Base-by-base conservation (phyloP, 1,140 invertebrate species). In the Ceratosolen fusciceps region DNA sequence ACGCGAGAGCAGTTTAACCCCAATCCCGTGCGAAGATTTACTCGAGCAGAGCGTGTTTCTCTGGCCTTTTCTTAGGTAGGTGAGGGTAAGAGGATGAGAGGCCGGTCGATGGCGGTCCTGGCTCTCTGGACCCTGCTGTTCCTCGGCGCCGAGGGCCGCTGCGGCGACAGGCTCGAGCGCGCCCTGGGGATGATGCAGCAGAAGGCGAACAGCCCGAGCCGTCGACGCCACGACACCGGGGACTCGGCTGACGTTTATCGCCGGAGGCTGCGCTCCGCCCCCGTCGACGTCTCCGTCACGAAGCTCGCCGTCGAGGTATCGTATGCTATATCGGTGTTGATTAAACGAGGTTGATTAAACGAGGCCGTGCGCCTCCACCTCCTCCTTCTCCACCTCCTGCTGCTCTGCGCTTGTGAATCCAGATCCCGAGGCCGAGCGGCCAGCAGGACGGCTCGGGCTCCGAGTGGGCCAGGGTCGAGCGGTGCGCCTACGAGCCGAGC, bases 401-500 rank as follows among this genome's bases (percentile, higher is more conserved):
- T 31, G 29, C 4, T 65, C 12, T 14, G 8, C 9, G 24, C 31
- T 65, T 65, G 24, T 9, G n/a, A 43, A 10, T 67, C 10, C 0
- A 78, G 77, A 79, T 79, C 0, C 77, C 77, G 2, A 2, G 39
- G 5, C 7, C 67, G 14, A 39, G 39, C 26, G 83, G 80, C 37
- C 79, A 75, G 19, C 79, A 75, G 19, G 70, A 84, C 12, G 83
- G 75, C 1, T 78, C 81, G 37, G 79, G 84, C 0, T n/a, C n/a
- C n/a, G n/a, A n/a, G n/a, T 92, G 90, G 90, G 91, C 90, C 0
- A 85, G 85, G 68, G 93, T 96, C 0, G 94, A 96, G 81, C 93
- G 92, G 83, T 96, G 95, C 84, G 90, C 92, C 76, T 96, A 93
- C 86, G 93, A 95, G 84, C 94, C 94, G 1, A 90, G 91, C 72